These are phyloP conservation scores for Crotalus viridis DNA, from an alignment of 2,113 vertebrate genomes.

Conservation along the genomic window DNA sequence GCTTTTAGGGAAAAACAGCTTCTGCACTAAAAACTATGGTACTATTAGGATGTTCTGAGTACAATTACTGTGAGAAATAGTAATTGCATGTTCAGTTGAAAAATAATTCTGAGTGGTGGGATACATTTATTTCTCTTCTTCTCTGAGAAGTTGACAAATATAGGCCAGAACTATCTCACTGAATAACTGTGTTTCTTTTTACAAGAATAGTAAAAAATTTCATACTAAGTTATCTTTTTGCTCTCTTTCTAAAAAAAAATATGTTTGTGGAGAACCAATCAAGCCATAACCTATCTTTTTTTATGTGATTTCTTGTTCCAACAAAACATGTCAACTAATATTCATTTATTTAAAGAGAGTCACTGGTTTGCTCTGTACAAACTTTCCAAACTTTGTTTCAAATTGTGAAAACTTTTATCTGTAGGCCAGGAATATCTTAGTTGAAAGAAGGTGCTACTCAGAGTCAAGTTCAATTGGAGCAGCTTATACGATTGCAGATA, in stretches of 20 bases:
- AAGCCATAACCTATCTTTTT: too few species aligned
- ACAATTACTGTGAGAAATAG: neutral
- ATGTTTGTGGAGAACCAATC: too few species aligned
- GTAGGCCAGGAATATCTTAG: constrained; percentile 37
- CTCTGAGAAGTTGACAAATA: neutral
- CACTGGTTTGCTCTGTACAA: neutral
- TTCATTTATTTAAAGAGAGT: neutral
- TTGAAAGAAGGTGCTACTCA: neutral
- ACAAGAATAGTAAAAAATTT: too few species aligned
- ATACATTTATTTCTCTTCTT: neutral
- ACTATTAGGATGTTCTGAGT: neutral
- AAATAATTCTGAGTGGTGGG: neutral
- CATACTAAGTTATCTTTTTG: too few species aligned
- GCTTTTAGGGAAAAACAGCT: neutral
- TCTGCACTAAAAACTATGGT: neutral
- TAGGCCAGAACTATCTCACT: too few species aligned
- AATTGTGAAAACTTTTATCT: constrained; percentile 5
- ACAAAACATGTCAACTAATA: neutral
- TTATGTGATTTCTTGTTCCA: too few species aligned
- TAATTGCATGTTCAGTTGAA: neutral
- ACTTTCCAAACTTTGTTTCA: constrained; percentile 9
- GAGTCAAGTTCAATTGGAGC: neutral
- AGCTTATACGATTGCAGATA: neutral
- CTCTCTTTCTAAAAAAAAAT: too few species aligned
- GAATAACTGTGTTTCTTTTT: too few species aligned